These are phyloP conservation scores for Apodemus sylvaticus DNA, from an alignment of 2,113 vertebrate genomes.

Conservation along the genomic window DNA sequence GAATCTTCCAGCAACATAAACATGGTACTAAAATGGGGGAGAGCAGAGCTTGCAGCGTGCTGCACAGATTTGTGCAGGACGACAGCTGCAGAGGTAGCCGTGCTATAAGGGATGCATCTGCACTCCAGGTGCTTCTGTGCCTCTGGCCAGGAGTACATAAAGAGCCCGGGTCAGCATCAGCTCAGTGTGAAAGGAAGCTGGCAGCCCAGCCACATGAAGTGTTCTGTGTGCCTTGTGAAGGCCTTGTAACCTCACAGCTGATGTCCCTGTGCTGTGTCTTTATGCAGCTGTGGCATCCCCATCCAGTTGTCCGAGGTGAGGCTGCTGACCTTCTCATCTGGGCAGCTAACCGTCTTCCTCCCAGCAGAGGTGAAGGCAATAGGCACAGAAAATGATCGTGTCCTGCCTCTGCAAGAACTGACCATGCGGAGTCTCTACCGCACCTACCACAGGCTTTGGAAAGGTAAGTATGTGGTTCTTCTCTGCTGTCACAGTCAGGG, in stretches of 20 bases:
- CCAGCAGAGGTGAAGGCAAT: constrained; percentile 95
- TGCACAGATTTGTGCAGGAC: background rate
- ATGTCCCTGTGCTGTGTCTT: constrained; percentile 72
- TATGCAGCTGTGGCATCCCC: constrained; percentile 92
- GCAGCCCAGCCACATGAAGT: constrained; percentile 1
- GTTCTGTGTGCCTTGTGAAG: background rate
- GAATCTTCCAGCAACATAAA: background rate
- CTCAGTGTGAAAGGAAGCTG: constrained; percentile 35
- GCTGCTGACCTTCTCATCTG: constrained; percentile 87
- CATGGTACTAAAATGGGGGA: background rate
- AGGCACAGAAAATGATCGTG: constrained; percentile 88
- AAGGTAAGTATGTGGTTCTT: constrained; percentile 85
- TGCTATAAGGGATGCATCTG: background rate
- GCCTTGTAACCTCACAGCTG: constrained; percentile 36
- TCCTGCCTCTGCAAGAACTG: constrained; percentile 95
- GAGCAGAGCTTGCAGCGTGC: background rate
- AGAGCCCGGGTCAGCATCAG: constrained; percentile 18
- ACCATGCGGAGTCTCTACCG: constrained; percentile 92
- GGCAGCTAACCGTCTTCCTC: constrained; percentile 89
- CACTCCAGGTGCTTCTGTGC: background rate
- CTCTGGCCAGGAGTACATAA: background rate
- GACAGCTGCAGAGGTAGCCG: background rate
- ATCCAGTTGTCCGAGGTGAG: constrained; percentile 86
- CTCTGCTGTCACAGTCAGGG: background rate
- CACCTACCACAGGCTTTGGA: constrained; percentile 82